These are phyloP conservation scores for Fabriciana adippe DNA, from an alignment of 2,888 invertebrate genomes.

Conservation along the genomic window DNA sequence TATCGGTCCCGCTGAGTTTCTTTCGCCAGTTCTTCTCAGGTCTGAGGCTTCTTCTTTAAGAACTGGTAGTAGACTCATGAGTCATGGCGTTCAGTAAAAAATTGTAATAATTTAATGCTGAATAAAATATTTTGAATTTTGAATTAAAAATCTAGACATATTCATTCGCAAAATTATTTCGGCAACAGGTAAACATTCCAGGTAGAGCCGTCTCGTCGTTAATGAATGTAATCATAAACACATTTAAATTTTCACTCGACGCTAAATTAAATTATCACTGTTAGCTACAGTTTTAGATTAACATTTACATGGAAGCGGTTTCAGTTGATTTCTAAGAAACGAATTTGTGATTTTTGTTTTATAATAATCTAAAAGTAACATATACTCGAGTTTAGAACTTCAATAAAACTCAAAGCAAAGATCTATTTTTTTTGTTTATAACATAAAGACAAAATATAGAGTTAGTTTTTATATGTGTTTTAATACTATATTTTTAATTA, in stretches of 20 bases:
- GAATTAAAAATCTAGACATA: neutral
- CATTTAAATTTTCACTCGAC: slow-evolving; percentile 13
- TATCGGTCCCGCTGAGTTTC: too few relatives aligned
- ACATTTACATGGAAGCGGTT: slow-evolving; percentile 1
- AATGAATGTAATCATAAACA: slow-evolving; percentile 16
- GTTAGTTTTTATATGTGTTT: too few relatives aligned
- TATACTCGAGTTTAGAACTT: neutral
- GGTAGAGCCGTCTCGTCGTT: slow-evolving; percentile 4
- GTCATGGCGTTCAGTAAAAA: too few relatives aligned
- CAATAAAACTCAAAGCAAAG: too few relatives aligned
- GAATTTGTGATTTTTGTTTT: neutral
- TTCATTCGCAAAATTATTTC: neutral
- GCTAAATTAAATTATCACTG: slow-evolving; percentile 16
- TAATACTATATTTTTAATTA: too few relatives aligned
- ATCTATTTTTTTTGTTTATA: too few relatives aligned
- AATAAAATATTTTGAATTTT: too few relatives aligned
- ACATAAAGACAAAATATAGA: too few relatives aligned
- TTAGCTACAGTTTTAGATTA: slow-evolving; percentile 10
- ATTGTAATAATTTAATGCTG: too few relatives aligned
- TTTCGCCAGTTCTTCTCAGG: too few relatives aligned
- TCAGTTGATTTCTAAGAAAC: slow-evolving; percentile 4
- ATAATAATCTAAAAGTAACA: neutral
- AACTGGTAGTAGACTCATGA: too few relatives aligned
- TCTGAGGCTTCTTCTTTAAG: too few relatives aligned
- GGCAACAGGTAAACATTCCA: neutral